phyloP scores from a whole-genome alignment of 2,888 invertebrate genomes.

The Trachelus troglodyta region DNA sequence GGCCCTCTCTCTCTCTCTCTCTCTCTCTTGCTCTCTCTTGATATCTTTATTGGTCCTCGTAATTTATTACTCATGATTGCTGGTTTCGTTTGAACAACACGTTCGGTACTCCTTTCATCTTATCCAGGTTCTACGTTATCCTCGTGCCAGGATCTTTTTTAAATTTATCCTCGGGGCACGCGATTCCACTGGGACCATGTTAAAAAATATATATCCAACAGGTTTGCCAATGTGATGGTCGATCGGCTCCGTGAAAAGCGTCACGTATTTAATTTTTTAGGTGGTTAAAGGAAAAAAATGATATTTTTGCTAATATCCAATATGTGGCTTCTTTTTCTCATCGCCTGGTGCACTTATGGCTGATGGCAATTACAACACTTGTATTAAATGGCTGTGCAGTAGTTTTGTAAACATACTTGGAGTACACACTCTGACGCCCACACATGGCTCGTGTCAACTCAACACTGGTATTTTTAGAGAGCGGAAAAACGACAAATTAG shows the following conservation, averaged over 20 bases:
- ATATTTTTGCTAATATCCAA: background rate
- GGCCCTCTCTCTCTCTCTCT: too few species aligned
- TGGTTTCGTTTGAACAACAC: background rate
- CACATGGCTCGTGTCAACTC: slow-evolving; percentile 17
- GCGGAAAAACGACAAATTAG: slow-evolving; percentile 11
- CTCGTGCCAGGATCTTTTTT: background rate
- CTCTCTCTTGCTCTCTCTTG: background rate
- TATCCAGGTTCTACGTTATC: background rate
- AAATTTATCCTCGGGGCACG: background rate
- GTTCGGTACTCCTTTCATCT: background rate
- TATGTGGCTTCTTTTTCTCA: background rate
- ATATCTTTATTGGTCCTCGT: background rate
- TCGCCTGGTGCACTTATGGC: background rate
- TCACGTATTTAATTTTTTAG: too few species aligned
- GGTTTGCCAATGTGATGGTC: background rate
- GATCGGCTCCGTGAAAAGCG: background rate
- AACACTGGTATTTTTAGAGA: slow-evolving; percentile 18
- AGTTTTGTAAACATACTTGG: slow-evolving; percentile 12
- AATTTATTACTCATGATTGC: background rate
- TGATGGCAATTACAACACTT: background rate
- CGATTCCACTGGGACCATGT: background rate
- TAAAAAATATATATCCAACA: background rate
- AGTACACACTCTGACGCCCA: slow-evolving; percentile 10
- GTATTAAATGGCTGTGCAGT: background rate
- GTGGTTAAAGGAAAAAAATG: too few species aligned